These are phyloP conservation scores for Malthinus seriepunctatus DNA, from an alignment of 2,888 invertebrate species.

Conservation along the genomic window DNA sequence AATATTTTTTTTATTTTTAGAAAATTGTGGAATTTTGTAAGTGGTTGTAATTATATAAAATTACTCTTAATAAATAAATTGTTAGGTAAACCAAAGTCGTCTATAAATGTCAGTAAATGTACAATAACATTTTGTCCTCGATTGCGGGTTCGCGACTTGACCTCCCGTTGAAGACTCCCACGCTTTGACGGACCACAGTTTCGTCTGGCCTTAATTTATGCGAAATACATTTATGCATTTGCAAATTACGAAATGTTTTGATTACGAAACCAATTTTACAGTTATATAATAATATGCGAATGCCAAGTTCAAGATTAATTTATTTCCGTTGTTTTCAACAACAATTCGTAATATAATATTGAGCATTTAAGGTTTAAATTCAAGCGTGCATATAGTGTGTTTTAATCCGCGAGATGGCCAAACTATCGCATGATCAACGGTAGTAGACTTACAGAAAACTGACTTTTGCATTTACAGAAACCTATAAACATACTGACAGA, in stretches of 20 bases:
- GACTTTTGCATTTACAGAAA: too few relatives aligned
- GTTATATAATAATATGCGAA: constrained; percentile 37
- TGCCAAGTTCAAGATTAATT: constrained; percentile 20
- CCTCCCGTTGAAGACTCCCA: constrained; percentile 43
- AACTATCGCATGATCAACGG: too few relatives aligned
- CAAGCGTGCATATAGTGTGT: too few relatives aligned
- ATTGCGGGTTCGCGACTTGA: constrained; percentile 42
- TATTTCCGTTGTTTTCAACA: constrained; percentile 17
- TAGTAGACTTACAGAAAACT: too few relatives aligned
- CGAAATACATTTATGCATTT: constrained; percentile 34
- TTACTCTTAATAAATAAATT: not conserved
- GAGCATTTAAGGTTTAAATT: too few relatives aligned
- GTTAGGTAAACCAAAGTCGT: constrained; percentile 18
- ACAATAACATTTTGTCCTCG: constrained; percentile 33
- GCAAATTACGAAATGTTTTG: constrained; percentile 40
- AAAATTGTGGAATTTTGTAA: too few relatives aligned
- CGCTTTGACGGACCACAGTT: constrained; percentile 27
- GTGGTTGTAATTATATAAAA: too few relatives aligned
- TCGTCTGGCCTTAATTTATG: constrained; percentile 33
- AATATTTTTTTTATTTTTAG: too few relatives aligned
- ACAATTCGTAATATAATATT: constrained; percentile 16
- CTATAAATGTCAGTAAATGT: constrained; percentile 26
- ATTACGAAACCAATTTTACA: constrained; percentile 48
- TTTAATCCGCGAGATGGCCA: too few relatives aligned
- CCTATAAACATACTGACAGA: too few relatives aligned